These are phyloP conservation scores for Malacosoma neustria DNA, from an alignment of 2,888 invertebrate genomes.

Conservation along the genomic window DNA sequence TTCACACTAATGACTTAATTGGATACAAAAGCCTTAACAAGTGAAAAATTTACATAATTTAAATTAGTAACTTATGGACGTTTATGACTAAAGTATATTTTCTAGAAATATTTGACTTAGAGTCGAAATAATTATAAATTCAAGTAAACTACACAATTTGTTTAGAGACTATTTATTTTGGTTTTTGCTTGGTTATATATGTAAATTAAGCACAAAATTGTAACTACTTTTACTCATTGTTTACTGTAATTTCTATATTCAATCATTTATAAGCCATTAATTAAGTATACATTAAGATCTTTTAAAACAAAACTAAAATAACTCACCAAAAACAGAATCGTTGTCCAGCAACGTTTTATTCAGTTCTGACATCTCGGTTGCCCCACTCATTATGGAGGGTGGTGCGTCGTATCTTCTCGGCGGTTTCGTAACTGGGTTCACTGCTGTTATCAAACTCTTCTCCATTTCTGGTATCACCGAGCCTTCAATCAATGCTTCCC, in stretches of 20 bases:
- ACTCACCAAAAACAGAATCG: conserved; percentile 86
- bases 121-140: too few relatives aligned
- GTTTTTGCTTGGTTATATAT: too few relatives aligned
- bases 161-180: too few relatives aligned
- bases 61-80: not conserved
- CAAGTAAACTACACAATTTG: too few relatives aligned
- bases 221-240: too few relatives aligned
- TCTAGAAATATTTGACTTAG: too few relatives aligned
- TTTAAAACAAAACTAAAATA: too few relatives aligned
- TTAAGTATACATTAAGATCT: too few relatives aligned
- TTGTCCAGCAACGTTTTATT: conserved; percentile 87
- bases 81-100: too few relatives aligned
- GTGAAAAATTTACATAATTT: not conserved
- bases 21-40: not conserved
- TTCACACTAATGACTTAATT: not conserved
- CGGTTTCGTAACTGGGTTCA: conserved; percentile 89
- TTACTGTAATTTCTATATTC: too few relatives aligned
- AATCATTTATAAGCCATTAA: too few relatives aligned
- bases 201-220: too few relatives aligned
- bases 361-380: conserved; percentile 87
- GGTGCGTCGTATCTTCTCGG: conserved; percentile 85
- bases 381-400: conserved; percentile 80
- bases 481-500: conserved; percentile 82
- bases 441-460: conserved; percentile 87
- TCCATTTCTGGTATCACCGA: conserved; percentile 88